Percentiles rank a stretch among this genome's conserved stretches.
phyloP scores from a whole-genome alignment of 2,113 vertebrate genomes.

The Dipodomys ordii region DNA sequence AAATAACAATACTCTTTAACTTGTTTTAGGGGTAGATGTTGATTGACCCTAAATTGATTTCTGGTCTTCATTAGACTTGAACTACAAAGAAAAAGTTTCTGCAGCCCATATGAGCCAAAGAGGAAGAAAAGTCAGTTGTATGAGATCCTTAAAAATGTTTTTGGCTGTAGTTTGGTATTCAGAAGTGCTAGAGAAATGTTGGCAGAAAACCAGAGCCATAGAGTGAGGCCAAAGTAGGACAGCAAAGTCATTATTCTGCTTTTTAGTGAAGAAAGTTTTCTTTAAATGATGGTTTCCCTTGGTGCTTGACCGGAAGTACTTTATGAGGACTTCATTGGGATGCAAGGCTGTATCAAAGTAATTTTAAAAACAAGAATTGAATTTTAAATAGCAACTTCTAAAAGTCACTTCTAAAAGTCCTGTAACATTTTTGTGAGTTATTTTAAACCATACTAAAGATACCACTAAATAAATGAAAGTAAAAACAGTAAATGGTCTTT shows the following conservation, averaged over 20 bases:
- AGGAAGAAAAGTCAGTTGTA: slow-evolving; percentile 59
- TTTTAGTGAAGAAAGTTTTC: slow-evolving; percentile 77
- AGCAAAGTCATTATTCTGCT: slow-evolving; percentile 84
- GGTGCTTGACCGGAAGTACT: slow-evolving; percentile 75
- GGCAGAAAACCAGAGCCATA: slow-evolving; percentile 79
- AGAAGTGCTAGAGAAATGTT: slow-evolving; percentile 78
- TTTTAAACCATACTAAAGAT: slow-evolving; percentile 48
- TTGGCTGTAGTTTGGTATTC: slow-evolving; percentile 74
- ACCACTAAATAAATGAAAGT: slow-evolving; percentile 2
- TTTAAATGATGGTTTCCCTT: slow-evolving; percentile 70
- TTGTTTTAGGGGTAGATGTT: slow-evolving; percentile 39
- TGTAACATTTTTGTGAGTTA: not conserved
- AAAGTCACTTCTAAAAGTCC: slow-evolving; percentile 41
- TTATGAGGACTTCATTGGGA: slow-evolving; percentile 78
- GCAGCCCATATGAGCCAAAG: slow-evolving; percentile 29
- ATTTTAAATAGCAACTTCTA: slow-evolving; percentile 62
- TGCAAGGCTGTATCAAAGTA: slow-evolving; percentile 72
- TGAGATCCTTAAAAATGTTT: slow-evolving; percentile 58
- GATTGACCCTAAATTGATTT: slow-evolving; percentile 33
- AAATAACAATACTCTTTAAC: not conserved
- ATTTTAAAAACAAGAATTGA: slow-evolving; percentile 67
- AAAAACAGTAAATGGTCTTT: slow-evolving; percentile 7
- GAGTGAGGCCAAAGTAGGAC: slow-evolving; percentile 83
- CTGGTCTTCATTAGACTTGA: slow-evolving; percentile 44
- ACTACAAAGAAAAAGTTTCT: slow-evolving; percentile 46